Evolutionary conservation across 1,140 invertebrate genomes (phyloP), one percentile per base, ranked within the genome.

Genomic region (Trialeurodes vaporariorum): DNA sequence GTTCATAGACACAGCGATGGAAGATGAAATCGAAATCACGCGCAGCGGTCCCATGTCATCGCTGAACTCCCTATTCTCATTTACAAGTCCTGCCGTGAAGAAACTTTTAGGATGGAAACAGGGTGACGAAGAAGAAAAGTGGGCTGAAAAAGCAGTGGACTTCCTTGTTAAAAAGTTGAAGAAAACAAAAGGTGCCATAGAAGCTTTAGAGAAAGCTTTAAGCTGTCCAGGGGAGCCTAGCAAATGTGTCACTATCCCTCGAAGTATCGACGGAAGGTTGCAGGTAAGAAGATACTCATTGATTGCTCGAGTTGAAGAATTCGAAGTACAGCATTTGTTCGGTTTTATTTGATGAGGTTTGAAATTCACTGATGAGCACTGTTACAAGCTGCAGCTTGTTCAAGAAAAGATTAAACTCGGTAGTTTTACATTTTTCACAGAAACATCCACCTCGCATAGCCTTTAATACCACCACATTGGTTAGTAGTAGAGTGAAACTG

Each of bases 111-210:
- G 95, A 21, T 98, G 96, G 96, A 98, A 98, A 78, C 86, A 94
- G 75, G 95, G 95, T 68, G 95, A 98, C 74, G 95, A 98, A 80
- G 94, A 97, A 80, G 95, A 98, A 75, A 98, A 98, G 83, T 99
- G 97, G 96, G 96, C 96, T 2, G 95, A 98, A 76, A 99, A 98
- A 76, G 97, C 97, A 0, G 94, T 99, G 0, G 96, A 99, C 76
- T 96, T 94, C 64, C 79, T 99, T 17, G 96, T 98, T 0, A 99
- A 99, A 79, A 98, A 98, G 77, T 77, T 99, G 12, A 98, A 98
- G 77, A 98, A 98, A 77, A 81, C 89, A 74, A 93, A 96, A 83
- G 91, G 96, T 74, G 94, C 94, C n/a, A 91, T 98, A 21, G 96
- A 98, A 78, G 95, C 98, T 77, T 78, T 99, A 65, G 96, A 98